Evolutionary conservation across 2,113 vertebrate genomes (phyloP).

Genomic region (Xiphophorus hellerii): DNA sequence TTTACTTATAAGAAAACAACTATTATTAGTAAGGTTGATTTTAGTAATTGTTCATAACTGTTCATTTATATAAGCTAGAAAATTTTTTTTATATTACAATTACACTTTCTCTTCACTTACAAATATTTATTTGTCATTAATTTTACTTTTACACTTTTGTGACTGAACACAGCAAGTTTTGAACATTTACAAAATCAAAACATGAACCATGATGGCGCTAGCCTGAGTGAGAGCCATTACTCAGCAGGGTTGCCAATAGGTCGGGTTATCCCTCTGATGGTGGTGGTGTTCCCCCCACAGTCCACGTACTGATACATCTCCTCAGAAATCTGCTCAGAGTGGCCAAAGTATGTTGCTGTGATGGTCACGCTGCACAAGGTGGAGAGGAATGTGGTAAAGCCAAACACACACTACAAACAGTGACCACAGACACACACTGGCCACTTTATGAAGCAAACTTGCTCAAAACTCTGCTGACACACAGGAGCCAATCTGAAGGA

Average conservation of each 20-base stretch:
- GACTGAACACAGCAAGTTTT: not conserved
- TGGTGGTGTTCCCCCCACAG: constrained; percentile 90
- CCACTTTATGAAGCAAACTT: not conserved
- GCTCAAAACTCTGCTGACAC: not conserved
- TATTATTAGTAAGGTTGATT: no score
- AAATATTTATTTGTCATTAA: no score
- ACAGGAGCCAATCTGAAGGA: no score
- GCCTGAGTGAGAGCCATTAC: not conserved
- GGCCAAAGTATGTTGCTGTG: constrained; percentile 90
- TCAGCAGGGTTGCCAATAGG: not conserved
- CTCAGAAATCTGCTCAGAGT: constrained; percentile 91
- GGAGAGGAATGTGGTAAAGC: not conserved
- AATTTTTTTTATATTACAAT: not conserved
- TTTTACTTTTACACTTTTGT: no score
- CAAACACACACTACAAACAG: not conserved
- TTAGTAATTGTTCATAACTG: no score
- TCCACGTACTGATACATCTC: constrained; percentile 96
- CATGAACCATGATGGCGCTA: not conserved
- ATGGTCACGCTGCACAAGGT: constrained; percentile 85
- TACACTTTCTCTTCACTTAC: not conserved
- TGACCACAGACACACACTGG: not conserved
- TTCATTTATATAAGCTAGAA: no score
- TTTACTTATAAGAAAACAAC: no score
- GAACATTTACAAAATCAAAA: not conserved
- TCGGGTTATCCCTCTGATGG: not conserved